A percentile compares a stretch with the other conserved stretches of the same genome.
Evolutionary conservation across 2,797 vertebrate species (phyloP).

Genomic region (Melanotaenia boesemani): DNA sequence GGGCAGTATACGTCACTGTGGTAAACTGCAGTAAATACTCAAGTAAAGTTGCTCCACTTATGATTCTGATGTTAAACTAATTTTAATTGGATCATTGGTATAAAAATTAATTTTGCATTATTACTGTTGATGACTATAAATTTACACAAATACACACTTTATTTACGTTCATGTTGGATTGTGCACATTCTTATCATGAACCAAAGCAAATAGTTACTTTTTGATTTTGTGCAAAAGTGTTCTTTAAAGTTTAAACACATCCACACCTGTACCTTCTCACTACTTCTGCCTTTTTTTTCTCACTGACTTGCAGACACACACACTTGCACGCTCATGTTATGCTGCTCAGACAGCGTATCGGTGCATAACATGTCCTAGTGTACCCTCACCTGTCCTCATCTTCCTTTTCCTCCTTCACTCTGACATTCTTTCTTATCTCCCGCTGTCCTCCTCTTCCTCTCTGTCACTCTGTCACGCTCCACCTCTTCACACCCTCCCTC

Average conservation of each 20-base stretch:
- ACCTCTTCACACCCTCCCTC: conserved; percentile 46
- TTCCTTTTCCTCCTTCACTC: conserved; percentile 37
- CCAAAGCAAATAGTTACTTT: not conserved
- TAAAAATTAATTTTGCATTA: not conserved
- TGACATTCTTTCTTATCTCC: conserved; percentile 56
- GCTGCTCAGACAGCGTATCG: conserved; percentile 39
- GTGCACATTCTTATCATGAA: not conserved
- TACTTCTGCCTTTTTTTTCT: not conserved
- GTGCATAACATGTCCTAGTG: conserved; percentile 53
- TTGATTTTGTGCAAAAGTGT: conserved; percentile 1
- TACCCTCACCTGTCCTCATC: conserved; percentile 55
- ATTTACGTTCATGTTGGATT: not conserved
- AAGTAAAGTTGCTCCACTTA: not conserved
- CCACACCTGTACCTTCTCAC: not conserved
- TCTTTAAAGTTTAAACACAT: conserved; percentile 14
- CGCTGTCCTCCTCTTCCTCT: conserved; percentile 58
- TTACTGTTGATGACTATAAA: not conserved
- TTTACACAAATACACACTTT: not conserved
- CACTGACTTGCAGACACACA: not conserved
- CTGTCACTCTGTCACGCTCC: conserved; percentile 62
- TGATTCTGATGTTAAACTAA: not conserved
- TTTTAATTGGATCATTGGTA: conserved; percentile 4
- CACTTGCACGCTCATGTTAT: conserved; percentile 14
- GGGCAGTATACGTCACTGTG: too few relatives aligned
- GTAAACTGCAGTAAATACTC: not conserved